A percentile compares a stretch with the other conserved stretches of the same genome.
These are phyloP conservation scores for Paramormyrops kingsleyae DNA, from an alignment of 2,113 vertebrate species.

Conservation along the genomic window DNA sequence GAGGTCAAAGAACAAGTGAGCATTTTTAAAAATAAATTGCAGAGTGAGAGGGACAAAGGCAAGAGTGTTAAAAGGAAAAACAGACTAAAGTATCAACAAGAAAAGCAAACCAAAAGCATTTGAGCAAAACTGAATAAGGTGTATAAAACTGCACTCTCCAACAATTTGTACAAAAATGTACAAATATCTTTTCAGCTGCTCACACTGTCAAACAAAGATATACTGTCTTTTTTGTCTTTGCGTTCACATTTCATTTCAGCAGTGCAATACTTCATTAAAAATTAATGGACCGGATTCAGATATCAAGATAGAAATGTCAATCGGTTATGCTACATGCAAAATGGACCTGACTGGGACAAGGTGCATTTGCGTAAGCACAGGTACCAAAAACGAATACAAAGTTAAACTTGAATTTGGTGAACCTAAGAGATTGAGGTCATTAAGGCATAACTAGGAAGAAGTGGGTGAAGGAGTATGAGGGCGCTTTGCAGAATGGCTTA, in stretches of 20 bases:
- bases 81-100: background rate
- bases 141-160: background rate
- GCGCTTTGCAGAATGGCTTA: background rate
- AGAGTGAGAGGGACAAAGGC: background rate
- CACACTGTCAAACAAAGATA: background rate
- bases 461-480: background rate
- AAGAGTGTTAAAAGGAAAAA: background rate
- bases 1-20: background rate
- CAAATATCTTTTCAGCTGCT: background rate
- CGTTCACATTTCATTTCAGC: background rate
- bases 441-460: background rate
- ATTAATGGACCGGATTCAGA: background rate
- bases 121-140: background rate
- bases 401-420: background rate
- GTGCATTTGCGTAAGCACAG: background rate
- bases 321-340: background rate
- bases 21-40: slow-evolving; percentile 4
- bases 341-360: background rate
- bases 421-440: background rate
- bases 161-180: background rate
- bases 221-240: background rate
- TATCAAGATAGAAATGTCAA: background rate
- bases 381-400: background rate
- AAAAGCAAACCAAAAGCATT: background rate
- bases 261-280: background rate